Base-by-base conservation (phyloP, 35 echinoderm and acorn worm species). In the Lytechinus pictus region DNA sequence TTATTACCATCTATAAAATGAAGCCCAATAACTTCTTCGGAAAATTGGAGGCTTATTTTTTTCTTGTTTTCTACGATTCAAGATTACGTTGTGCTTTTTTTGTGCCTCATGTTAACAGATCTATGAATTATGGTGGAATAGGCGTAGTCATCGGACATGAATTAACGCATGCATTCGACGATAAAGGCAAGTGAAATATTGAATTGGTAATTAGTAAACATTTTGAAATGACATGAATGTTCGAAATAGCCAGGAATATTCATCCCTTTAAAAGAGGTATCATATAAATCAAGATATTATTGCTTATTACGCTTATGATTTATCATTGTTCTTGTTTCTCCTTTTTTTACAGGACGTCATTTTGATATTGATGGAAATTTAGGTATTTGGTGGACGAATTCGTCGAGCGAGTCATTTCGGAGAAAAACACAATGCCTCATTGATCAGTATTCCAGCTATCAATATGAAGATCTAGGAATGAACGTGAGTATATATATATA, bases 91-190 rank as follows among this genome's bases (percentile, higher is more conserved):
- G 86, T 87, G 6, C 5, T n/a, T n/a, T n/a, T 87, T 87, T 44
- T 44, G 6, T 87, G 6, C 90, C 94, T 86, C 28, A 55, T 90
- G 96, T 19, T 19, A 86, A 53, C 94, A 99, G 98, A 94, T 97
- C 98, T 33, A 97, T 97, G 94, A 99, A 99, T 92, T 99, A 99
- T 56, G 98, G 98, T 10, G 98, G 98, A 52, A 99, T 99, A 27
- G 98, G 98, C 44, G 95, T 99, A 10, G 96, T 99, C 10, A 99
- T 99, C 95, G 98, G 98, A 27, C 98, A 99, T 51, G 98, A 99
- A 91, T 87, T 99, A 79, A 97, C 89, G 61, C 98, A 99, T 55
- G 98, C 95, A 54, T 99, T 97, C 54, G 98, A 99, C 87, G 96
- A 98, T 87, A 98, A 33, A 97, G 97, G 97, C 97, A 52, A 97